Evolutionary conservation across 1,140 invertebrate species (phyloP).

Genomic region (Drosophila kohkoa): DNA sequence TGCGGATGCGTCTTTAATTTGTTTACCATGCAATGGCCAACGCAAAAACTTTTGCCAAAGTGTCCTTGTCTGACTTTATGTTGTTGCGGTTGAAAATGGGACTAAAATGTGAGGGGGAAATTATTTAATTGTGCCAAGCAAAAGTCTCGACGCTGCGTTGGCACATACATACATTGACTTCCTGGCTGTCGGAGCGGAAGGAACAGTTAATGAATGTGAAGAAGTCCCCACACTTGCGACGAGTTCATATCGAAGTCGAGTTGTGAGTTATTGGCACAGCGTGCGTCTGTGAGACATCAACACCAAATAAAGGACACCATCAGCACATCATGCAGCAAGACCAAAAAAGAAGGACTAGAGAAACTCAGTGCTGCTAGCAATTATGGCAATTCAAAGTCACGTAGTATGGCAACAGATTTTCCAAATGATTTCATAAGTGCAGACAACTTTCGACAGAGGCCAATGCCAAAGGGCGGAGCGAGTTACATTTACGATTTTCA

Average conservation of each 20-base stretch:
- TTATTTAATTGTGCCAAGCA: slow-evolving; percentile 65
- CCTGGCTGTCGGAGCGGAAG: not conserved
- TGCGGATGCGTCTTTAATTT: slow-evolving; percentile 73
- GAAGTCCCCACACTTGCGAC: slow-evolving; percentile 48
- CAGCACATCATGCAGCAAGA: slow-evolving; percentile 54
- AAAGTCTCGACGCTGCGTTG: not conserved
- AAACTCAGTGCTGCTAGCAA: slow-evolving; percentile 49
- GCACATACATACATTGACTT: slow-evolving; percentile 10
- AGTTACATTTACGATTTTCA: not conserved
- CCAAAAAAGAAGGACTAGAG: slow-evolving; percentile 1
- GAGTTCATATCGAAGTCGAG: slow-evolving; percentile 50
- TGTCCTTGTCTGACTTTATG: slow-evolving; percentile 48
- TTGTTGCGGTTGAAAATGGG: slow-evolving; percentile 45
- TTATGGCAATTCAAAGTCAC: slow-evolving; percentile 73
- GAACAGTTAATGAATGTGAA: slow-evolving; percentile 30
- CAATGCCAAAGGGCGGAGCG: slow-evolving; percentile 11
- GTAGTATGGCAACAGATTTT: slow-evolving; percentile 58
- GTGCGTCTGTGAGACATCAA: slow-evolving; percentile 60
- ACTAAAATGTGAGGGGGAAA: slow-evolving; percentile 49
- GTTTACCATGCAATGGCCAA: slow-evolving; percentile 55
- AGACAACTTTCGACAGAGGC: slow-evolving; percentile 29
- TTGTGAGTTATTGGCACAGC: slow-evolving; percentile 31
- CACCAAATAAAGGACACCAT: slow-evolving; percentile 71
- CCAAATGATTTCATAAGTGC: slow-evolving; percentile 70
- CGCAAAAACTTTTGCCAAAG: slow-evolving; percentile 50